Percentiles rank a stretch among this genome's conserved stretches.
phyloP scores from a whole-genome alignment of 1,140 invertebrate genomes.

The Tetragnatha versicolor region DNA sequence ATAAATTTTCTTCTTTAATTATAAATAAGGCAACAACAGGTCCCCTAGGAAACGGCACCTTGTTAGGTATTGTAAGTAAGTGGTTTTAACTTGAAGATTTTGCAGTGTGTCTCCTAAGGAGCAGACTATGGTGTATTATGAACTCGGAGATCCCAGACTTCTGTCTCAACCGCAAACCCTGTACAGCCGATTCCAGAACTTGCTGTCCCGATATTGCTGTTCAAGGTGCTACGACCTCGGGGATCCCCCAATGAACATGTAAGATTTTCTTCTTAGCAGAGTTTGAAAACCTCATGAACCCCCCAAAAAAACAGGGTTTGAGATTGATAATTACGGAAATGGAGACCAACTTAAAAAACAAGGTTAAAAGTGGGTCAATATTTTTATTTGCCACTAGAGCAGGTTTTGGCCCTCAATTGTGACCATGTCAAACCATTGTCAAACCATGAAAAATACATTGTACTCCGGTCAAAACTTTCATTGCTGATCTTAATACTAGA shows the following conservation, averaged over 20 bases:
- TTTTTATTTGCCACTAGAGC: too few species aligned
- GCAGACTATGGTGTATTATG: constrained; percentile 4
- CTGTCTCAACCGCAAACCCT: not conserved
- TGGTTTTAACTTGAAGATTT: not conserved
- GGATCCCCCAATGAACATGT: constrained; percentile 29
- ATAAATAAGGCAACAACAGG: not conserved
- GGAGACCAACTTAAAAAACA: not conserved
- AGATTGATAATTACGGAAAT: not conserved
- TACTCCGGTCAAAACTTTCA: too few species aligned
- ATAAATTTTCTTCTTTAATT: not conserved
- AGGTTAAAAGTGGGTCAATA: too few species aligned
- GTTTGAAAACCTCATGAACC: not conserved
- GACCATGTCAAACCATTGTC: too few species aligned
- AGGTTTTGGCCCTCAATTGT: too few species aligned
- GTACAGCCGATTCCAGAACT: constrained; percentile 3
- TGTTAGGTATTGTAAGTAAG: not conserved
- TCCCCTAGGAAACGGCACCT: not conserved
- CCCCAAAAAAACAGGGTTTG: not conserved
- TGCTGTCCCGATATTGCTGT: not conserved
- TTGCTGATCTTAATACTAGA: too few species aligned
- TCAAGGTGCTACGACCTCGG: not conserved
- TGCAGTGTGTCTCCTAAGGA: constrained; percentile 14
- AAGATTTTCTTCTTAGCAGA: not conserved
- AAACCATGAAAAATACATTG: too few species aligned
- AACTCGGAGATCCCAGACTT: not conserved